Base-by-base conservation (phyloP, 2,888 invertebrate genomes). In the Athalia rosae region DNA sequence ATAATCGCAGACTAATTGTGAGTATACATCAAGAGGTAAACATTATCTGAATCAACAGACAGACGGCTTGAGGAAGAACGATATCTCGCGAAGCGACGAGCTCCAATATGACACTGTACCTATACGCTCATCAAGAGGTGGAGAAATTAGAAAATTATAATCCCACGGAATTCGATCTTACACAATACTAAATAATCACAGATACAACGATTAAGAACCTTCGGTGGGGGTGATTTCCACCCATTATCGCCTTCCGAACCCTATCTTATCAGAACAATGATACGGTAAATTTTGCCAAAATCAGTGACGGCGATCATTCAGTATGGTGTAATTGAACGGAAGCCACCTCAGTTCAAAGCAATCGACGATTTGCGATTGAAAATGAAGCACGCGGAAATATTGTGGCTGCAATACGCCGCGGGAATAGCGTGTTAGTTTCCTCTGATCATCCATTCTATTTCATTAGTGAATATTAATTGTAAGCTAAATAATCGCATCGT, bases 391-490 rank as follows among this genome's bases (percentile, higher is more conserved):
- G 41, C 9, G 50, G 28, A 28, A 13, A 50, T 67, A 50, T 50
- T 71, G 43, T 73, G 73, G 73, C 73, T 73, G 11, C 73, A 73
- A 59, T 73, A 47, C 13, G 15, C 13, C n/a, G 73, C 59, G 47
- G 13, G 45, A 58, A 59, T 47, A 13, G 73, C 58, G 59, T 13
- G 73, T 73, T 8, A 15, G 58, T 59, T 9, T n/a, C 48, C 48
- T 48, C 11, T 9, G 69, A 69, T n/a, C 3, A 3, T 9, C 5
- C 13, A 63, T 3, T 7, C 43, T 63, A 1, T n/a, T n/a, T 0
- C 7, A 41, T 43, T n/a, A 8, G 8, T 28, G 2, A 28, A 28
- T 28, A 2, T 28, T 28, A 2, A 9, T 3, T 3, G 45, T 43
- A 7, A 13, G 7, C 11, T 45, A 13, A 66, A 53, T 7, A 45